Conservation (phyloP, 1,140 invertebrate genomes). For the Bombus terrestris region DNA sequence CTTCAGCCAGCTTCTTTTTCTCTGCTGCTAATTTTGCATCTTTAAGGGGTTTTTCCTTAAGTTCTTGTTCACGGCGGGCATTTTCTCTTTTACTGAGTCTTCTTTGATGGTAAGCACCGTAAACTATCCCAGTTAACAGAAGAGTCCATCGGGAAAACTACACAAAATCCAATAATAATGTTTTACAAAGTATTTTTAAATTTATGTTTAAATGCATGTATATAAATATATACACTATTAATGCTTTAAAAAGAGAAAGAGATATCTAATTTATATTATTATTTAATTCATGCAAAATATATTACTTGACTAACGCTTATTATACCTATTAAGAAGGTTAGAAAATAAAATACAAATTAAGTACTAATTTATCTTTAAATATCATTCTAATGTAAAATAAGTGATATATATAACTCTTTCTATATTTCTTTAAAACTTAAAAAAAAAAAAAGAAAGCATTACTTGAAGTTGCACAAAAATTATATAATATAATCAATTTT, state of each 20-base stretch:
- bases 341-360: not conserved
- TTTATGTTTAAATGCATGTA: not conserved
- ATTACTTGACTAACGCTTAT: not conserved
- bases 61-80: slow-evolving; percentile 85
- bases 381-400: not conserved
- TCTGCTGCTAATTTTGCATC: slow-evolving; percentile 88
- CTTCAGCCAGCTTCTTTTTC: slow-evolving; percentile 83
- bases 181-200: not conserved
- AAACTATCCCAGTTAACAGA: slow-evolving; percentile 86
- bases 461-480: slow-evolving; percentile 60
- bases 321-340: slow-evolving; percentile 1
- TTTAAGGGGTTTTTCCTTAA: slow-evolving; percentile 85
- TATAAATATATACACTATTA: slow-evolving; percentile 22
- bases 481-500: slow-evolving; percentile 58
- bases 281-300: not conserved
- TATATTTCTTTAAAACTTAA: not conserved
- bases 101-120: slow-evolving; percentile 88
- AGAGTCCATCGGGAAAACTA: slow-evolving; percentile 90
- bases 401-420: slow-evolving; percentile 53
- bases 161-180: slow-evolving; percentile 59
- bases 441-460: slow-evolving; percentile 22
- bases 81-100: slow-evolving; percentile 87
- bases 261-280: not conserved
- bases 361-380: not conserved
- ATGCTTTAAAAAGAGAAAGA: not conserved